Percentiles rank a stretch among this genome's conserved stretches.
These are phyloP conservation scores for Cataglyphis cursor DNA, from an alignment of 2,888 invertebrate species.

Conservation along the genomic window DNA sequence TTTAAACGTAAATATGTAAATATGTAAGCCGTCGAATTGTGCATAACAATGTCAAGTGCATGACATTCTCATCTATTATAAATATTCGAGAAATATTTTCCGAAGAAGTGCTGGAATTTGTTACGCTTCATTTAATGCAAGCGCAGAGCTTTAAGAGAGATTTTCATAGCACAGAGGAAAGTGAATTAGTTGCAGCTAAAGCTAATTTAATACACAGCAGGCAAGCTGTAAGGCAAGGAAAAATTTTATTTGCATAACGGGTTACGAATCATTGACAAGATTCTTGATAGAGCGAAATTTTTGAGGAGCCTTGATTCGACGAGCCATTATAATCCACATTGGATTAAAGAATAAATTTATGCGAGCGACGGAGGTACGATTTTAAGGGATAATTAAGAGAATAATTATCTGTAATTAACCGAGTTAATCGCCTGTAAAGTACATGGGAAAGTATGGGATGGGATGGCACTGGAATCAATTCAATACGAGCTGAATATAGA, in stretches of 20 bases:
- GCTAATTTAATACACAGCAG: conserved; percentile 53
- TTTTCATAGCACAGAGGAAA: conserved; percentile 42
- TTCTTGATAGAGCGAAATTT: conserved; percentile 12
- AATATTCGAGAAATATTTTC: conserved; percentile 48
- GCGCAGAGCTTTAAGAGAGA: conserved; percentile 45
- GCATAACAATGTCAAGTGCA: neutral
- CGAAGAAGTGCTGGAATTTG: conserved; percentile 23
- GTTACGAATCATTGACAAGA: conserved; percentile 36
- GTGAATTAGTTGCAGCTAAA: conserved; percentile 55
- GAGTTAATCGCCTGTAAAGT: conserved; percentile 58
- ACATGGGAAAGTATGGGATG: conserved; percentile 29
- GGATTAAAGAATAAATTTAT: conserved; percentile 54
- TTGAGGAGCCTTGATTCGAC: conserved; percentile 5
- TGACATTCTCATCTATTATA: conserved; percentile 14
- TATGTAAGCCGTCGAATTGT: neutral
- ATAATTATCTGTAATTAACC: conserved; percentile 65
- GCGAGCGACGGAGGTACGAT: conserved; percentile 30
- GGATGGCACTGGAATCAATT: conserved; percentile 45
- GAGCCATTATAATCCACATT: conserved; percentile 35
- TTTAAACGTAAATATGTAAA: neutral
- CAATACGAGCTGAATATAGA: conserved; percentile 40
- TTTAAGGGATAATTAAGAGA: conserved; percentile 58
- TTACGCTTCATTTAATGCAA: conserved; percentile 58
- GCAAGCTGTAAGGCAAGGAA: conserved; percentile 18
- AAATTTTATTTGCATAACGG: conserved; percentile 22